Evolutionary conservation across 2,113 vertebrate genomes (phyloP), one percentile per base, ranked within the genome.

Genomic region (Paralichthys olivaceus): DNA sequence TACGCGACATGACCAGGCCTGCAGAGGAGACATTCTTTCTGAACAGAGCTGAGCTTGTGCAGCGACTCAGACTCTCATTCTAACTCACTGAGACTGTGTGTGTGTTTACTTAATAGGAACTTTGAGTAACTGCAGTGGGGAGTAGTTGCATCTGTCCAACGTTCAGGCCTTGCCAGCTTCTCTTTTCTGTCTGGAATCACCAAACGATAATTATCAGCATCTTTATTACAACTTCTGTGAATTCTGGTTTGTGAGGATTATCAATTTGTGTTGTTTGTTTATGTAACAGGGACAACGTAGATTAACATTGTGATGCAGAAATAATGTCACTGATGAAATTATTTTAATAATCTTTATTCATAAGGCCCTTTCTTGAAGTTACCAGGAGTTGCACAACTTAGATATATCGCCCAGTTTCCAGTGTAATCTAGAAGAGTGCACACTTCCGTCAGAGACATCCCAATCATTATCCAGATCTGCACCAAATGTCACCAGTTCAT

Each of bases 31-130:
- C 37, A 13, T 47, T 69, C 57, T 61, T 15, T 49, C 72, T 58
- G 61, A 90, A 92, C 89, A 91, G 88, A 89, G 81, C 69, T 40
- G 34, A 17, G 68, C 45, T 83, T 93, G 90, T 92, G 84, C 71
- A 29, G 59, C 2, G 3, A 32, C 55, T 71, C 28, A 20, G 73
- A 63, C 60, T 25, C 26, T 72, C 59, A 12, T 22, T 84, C 66
- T 69, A 23, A 78, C 28, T 90, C 84, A 84, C 81, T 69, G 84
- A 73, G 7, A 23, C 80, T 54, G 1, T 19, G 19, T 49, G 75
- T 86, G 80, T 88, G 64, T 64, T 47, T 32, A 64, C n/a, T 43
- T 29, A 83, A 85, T 49, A 73, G 71, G 77, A 57, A 56, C 28
- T 55, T 70, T 22, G 69, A 69, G 75, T 56, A 79, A 75, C 29